These are phyloP conservation scores for Crypturellus tataupa DNA, from an alignment of 2,797 vertebrate species.

Conservation along the genomic window DNA sequence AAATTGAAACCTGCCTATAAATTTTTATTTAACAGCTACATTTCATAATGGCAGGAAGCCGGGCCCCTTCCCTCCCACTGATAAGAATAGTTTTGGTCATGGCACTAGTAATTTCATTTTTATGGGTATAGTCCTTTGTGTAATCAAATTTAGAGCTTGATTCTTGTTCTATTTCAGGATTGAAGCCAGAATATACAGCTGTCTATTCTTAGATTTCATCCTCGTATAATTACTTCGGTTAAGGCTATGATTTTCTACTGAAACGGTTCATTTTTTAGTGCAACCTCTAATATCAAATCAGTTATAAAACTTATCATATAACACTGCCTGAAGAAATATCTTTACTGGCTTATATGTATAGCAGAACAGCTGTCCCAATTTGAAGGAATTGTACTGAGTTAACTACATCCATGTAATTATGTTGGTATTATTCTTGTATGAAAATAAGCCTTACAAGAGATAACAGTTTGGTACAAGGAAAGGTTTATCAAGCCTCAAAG, in stretches of 20 bases:
- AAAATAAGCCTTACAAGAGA: background rate
- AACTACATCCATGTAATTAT: constrained; percentile 25
- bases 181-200: background rate
- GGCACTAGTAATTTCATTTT: background rate
- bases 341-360: background rate
- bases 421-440: background rate
- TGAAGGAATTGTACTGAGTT: background rate
- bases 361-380: constrained; percentile 9
- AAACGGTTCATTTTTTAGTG: constrained; percentile 15
- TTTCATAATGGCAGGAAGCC: background rate
- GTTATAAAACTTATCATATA: background rate
- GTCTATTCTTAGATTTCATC: constrained; percentile 6
- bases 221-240: background rate
- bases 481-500: background rate
- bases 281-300: background rate
- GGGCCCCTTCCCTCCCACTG: background rate
- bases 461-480: background rate
- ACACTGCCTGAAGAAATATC: background rate
- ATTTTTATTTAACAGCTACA: background rate
- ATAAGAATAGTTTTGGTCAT: background rate
- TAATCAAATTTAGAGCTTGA: background rate
- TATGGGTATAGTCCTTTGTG: background rate
- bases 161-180: background rate
- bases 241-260: background rate
- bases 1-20: background rate